Conservation (phyloP, 2,797 vertebrate species). For the Holocentrus rufus region DNA sequence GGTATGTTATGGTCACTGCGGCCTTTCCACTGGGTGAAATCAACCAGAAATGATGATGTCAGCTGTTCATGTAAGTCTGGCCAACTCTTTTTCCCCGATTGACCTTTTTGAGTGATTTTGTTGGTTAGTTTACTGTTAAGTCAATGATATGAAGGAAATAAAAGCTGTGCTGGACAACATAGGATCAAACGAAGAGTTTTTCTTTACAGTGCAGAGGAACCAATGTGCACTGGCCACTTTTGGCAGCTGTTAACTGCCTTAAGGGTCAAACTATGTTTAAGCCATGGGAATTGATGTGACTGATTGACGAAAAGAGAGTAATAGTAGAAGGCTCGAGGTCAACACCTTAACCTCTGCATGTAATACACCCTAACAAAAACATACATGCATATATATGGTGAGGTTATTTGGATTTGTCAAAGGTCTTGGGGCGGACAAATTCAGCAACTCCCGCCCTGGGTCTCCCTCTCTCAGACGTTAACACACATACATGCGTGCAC, state of each 20-base stretch:
- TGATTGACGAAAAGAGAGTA: slow-evolving; percentile 8
- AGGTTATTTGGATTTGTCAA: slow-evolving; percentile 42
- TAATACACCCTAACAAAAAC: slow-evolving; percentile 27
- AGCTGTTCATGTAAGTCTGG: slow-evolving; percentile 7
- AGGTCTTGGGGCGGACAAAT: slow-evolving; percentile 32
- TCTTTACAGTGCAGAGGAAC: neutral
- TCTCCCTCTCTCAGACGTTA: slow-evolving; percentile 23
- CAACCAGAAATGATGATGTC: neutral
- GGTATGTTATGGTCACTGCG: neutral
- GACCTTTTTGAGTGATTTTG: too few relatives aligned
- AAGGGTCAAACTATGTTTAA: slow-evolving; percentile 16
- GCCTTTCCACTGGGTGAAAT: neutral
- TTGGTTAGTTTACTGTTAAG: too few relatives aligned
- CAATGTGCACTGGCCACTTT: neutral
- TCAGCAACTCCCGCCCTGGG: slow-evolving; percentile 20
- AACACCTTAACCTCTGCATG: slow-evolving; percentile 37
- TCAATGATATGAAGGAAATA: too few relatives aligned
- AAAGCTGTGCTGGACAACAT: neutral
- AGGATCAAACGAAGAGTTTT: too few relatives aligned
- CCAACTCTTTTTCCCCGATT: too few relatives aligned
- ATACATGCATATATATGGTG: slow-evolving; percentile 9
- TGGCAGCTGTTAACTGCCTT: slow-evolving; percentile 3
- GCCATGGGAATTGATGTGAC: slow-evolving; percentile 6
- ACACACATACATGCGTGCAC: slow-evolving; percentile 18
- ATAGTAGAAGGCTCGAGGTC: slow-evolving; percentile 17